These are phyloP conservation scores for Pteromalus puparum DNA, from an alignment of 1,140 invertebrate species.

Conservation along the genomic window DNA sequence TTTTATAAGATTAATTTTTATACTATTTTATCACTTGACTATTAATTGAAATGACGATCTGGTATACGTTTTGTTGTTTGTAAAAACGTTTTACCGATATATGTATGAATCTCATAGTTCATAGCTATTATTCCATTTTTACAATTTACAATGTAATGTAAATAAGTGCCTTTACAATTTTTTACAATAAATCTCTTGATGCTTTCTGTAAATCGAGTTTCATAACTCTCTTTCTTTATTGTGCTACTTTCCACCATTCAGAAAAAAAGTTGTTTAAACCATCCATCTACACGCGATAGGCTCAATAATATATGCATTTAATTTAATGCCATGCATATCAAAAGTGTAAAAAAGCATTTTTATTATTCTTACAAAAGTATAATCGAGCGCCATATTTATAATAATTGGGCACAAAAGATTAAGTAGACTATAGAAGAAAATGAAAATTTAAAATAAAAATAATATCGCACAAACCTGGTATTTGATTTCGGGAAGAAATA, in stretches of 20 bases:
- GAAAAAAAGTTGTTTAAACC: too few species aligned
- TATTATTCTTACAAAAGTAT: slow-evolving; percentile 3
- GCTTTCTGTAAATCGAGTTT: slow-evolving; percentile 15
- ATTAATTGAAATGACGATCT: background rate
- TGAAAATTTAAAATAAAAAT: slow-evolving; percentile 34
- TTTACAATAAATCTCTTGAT: slow-evolving; percentile 54
- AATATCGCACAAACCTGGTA: slow-evolving; percentile 79
- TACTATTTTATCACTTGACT: background rate
- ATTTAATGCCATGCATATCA: too few species aligned
- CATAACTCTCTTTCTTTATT: background rate
- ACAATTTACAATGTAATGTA: slow-evolving; percentile 49
- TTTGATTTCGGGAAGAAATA: slow-evolving; percentile 77
- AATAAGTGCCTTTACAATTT: slow-evolving; percentile 57
- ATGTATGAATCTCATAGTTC: slow-evolving; percentile 25
- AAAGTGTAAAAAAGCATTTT: too few species aligned
- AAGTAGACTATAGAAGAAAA: background rate
- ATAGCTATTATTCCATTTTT: background rate
- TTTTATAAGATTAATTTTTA: slow-evolving; percentile 2
- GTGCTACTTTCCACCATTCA: too few species aligned
- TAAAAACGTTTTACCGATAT: slow-evolving; percentile 40
- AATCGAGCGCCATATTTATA: too few species aligned
- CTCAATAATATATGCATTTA: too few species aligned
- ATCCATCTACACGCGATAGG: too few species aligned
- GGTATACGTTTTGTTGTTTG: slow-evolving; percentile 27
- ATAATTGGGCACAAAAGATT: too few species aligned